Evolutionary conservation across 2,113 vertebrate species (phyloP), one percentile per base, ranked within the genome.

Genomic region (Thamnophis sirtalis): DNA sequence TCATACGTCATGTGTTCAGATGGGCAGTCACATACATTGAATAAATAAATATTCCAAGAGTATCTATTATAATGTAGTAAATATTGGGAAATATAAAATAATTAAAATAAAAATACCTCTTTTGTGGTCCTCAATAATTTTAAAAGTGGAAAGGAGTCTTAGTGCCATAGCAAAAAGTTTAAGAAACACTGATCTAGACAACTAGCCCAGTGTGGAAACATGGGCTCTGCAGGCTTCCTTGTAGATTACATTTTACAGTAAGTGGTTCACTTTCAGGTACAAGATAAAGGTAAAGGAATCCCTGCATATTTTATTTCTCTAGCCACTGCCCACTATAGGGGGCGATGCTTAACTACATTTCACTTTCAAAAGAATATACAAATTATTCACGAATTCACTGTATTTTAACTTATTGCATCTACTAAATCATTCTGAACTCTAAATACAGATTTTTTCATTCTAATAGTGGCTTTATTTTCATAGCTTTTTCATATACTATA

Each of bases 351-450:
- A 68, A 33, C 13, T 68, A 28, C 11, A 68, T 68, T 73, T 92
- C 63, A 19, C 0, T 0, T 87, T 58, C 58, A 58, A 92, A 84
- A 15, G 22, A 49, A 51, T 38, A n/a, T 50, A 92, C 84, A 33
- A 84, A 63, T 92, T n/a, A 93, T 0, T 3, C n/a, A 51, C 68
- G 7, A 38, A 49, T 17, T 11, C 15, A 68, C 88, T 90, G 80
- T 85, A 92, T 6, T 88, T 94, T 73, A 68, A 95, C 43, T 60
- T 91, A 56, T 86, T 91, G 5, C 93, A 38, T 21, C 86, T 22
- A 87, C 43, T 63, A 63, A 84, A 11, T 2, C 33, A n/a, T 85
- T 43, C 84, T 73, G 28, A 21, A 28, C 60, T 89, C 91, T 50
- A 84, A 0, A 0, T 93, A 95, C 54, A 88, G 54, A 91, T 90